Conservation (phyloP, 23 tunicate genomes). For the Oikopleura dioica region DNA sequence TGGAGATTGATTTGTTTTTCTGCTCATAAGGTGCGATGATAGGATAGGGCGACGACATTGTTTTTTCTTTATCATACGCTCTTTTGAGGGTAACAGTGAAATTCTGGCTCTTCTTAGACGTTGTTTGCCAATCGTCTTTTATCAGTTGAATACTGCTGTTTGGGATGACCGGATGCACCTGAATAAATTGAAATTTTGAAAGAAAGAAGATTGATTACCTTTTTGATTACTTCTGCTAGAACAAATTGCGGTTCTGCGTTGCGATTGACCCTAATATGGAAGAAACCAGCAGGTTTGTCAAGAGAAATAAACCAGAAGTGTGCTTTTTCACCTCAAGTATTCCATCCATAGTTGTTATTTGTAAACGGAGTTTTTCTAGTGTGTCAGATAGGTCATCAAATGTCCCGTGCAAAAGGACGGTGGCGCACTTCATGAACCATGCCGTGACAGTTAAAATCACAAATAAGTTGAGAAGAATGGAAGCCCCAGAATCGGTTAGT, state of each 20-base stretch:
- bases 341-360: conserved; percentile 10
- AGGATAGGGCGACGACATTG: too few relatives aligned
- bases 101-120: not conserved
- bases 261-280: not conserved
- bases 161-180: not conserved
- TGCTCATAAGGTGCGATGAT: too few relatives aligned
- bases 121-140: not conserved
- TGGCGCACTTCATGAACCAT: not conserved
- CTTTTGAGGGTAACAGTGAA: not conserved
- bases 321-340: not conserved
- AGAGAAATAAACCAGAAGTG: not conserved
- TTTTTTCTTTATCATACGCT: too few relatives aligned
- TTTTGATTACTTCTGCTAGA: not conserved
- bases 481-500: not conserved
- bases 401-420: not conserved
- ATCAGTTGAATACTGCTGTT: not conserved
- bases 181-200: too few relatives aligned
- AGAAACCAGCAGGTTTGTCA: not conserved
- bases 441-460: not conserved
- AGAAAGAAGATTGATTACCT: too few relatives aligned
- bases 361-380: not conserved
- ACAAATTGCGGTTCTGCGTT: not conserved
- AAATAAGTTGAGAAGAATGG: not conserved
- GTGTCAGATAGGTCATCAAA: not conserved
- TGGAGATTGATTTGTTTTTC: not conserved